phyloP scores from a whole-genome alignment of 2,888 invertebrate species.

The Epinotia demarniana region DNA sequence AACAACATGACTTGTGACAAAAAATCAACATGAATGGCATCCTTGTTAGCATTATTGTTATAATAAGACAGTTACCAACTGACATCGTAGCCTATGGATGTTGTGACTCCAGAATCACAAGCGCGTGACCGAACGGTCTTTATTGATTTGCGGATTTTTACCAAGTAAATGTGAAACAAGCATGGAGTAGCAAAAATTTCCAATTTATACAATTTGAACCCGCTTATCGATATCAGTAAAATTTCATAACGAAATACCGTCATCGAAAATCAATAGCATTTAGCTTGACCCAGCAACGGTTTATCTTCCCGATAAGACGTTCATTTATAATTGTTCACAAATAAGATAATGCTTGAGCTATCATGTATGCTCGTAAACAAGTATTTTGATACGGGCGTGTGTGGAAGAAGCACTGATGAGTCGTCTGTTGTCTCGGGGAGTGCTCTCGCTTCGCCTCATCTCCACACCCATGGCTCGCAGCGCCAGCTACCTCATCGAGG shows the following conservation, averaged over 20 bases:
- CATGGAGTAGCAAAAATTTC: neutral
- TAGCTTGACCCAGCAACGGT: constrained; percentile 74
- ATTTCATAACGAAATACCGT: constrained; percentile 36
- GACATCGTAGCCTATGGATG: too few species aligned
- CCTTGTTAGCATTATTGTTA: too few species aligned
- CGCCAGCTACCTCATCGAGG: constrained; percentile 86
- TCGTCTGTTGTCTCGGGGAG: constrained; percentile 67
- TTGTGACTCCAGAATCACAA: too few species aligned
- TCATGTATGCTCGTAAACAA: constrained; percentile 39
- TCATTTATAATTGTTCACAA: constrained; percentile 74
- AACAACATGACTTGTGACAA: too few species aligned
- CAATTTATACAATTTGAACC: neutral
- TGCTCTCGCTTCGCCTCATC: constrained; percentile 64
- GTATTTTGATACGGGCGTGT: constrained; percentile 48
- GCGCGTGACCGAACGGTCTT: too few species aligned
- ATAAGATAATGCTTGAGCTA: constrained; percentile 66
- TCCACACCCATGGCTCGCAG: constrained; percentile 72
- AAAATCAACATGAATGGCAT: too few species aligned
- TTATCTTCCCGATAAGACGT: constrained; percentile 69
- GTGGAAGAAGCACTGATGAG: constrained; percentile 64
- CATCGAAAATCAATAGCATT: constrained; percentile 53
- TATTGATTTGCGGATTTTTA: too few species aligned
- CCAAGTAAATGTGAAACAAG: too few species aligned
- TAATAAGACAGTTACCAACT: too few species aligned
- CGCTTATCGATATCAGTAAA: neutral